phyloP scores from a whole-genome alignment of 1,140 invertebrate species.

The Philopotamus ludificatus region DNA sequence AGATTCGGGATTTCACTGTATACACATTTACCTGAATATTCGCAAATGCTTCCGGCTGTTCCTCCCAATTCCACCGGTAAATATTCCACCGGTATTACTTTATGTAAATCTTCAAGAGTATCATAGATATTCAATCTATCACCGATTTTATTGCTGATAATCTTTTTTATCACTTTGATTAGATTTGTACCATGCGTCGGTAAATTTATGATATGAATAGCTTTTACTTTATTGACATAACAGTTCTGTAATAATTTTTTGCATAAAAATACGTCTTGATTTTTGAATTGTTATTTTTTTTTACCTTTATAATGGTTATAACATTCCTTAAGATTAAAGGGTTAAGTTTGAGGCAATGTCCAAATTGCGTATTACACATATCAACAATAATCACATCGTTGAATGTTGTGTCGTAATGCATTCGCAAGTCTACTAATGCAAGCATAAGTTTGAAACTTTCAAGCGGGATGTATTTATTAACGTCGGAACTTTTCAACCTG shows the following conservation, averaged over 20 bases:
- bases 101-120: slow-evolving; percentile 15
- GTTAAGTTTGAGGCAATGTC: neutral
- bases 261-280: neutral
- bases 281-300: neutral
- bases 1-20: too few species aligned
- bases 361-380: neutral
- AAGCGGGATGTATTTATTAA: too few species aligned
- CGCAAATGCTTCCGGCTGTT: neutral
- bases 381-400: too few species aligned
- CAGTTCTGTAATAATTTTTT: slow-evolving; percentile 22
- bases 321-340: neutral
- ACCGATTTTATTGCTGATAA: slow-evolving; percentile 13
- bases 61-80: slow-evolving; percentile 27
- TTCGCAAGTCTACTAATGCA: too few species aligned
- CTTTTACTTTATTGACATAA: slow-evolving; percentile 18
- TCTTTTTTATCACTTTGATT: slow-evolving; percentile 5
- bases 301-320: neutral
- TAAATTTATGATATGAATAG: slow-evolving; percentile 15
- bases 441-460: too few species aligned
- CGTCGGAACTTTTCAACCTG: too few species aligned
- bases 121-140: slow-evolving; percentile 21
- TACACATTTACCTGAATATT: slow-evolving; percentile 7
- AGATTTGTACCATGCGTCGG: slow-evolving; percentile 4
- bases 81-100: slow-evolving; percentile 2
- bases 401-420: too few species aligned